Conservation (phyloP, 30 jellyfish, hydroid and myxozoan species). For the Hydra vulgaris region DNA sequence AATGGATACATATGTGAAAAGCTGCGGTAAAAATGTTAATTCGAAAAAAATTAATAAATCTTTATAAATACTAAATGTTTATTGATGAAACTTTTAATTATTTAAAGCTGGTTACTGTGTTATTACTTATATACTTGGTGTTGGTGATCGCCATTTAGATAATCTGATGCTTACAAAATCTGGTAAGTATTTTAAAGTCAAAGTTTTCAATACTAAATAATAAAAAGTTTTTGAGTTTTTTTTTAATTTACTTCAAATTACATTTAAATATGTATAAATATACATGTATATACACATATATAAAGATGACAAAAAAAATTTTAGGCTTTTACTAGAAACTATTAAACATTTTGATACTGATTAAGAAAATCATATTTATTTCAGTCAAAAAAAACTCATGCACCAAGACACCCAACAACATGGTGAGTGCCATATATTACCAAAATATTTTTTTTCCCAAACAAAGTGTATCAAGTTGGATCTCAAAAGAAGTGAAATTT, state of each 20-base stretch:
- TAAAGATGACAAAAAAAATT: not conserved
- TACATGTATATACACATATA: too few species aligned
- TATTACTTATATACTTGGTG: conserved; percentile 86
- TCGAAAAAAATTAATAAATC: too few species aligned
- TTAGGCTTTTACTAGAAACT: too few species aligned
- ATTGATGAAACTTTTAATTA: not conserved
- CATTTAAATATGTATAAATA: too few species aligned
- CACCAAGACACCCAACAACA: too few species aligned
- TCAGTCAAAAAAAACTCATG: too few species aligned
- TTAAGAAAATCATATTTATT: too few species aligned
- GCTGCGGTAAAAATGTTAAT: conserved; percentile 95
- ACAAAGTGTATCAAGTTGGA: too few species aligned
- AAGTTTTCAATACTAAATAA: not conserved
- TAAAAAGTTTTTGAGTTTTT: not conserved
- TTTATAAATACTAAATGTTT: not conserved
- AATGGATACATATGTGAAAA: conserved; percentile 94
- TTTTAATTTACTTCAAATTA: not conserved
- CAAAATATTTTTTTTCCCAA: too few species aligned
- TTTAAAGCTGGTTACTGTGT: conserved; percentile 94
- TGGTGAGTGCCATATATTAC: too few species aligned
- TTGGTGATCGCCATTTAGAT: conserved; percentile 96
- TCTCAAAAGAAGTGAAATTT: too few species aligned
- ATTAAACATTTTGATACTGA: too few species aligned
- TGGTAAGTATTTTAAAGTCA: conserved; percentile 60
- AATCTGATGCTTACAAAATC: conserved; percentile 71